phyloP scores from a whole-genome alignment of 2,113 vertebrate genomes.

The Ochotona princeps region DNA sequence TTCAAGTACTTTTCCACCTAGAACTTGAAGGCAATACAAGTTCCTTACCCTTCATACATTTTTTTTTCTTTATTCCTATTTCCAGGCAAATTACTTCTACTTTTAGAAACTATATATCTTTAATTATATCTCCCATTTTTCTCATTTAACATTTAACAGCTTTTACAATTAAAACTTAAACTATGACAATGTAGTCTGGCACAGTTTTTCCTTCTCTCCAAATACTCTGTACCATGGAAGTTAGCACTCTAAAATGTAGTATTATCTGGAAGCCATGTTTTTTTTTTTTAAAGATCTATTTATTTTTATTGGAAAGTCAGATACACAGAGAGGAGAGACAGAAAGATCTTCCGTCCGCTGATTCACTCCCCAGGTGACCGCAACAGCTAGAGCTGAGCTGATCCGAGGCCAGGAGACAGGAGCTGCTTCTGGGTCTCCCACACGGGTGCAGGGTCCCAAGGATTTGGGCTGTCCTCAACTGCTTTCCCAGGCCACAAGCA shows the following conservation, averaged over 20 bases:
- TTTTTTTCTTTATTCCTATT: constrained; percentile 2
- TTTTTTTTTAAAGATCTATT: not conserved
- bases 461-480: no score
- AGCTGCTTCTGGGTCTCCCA: no score
- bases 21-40: not conserved
- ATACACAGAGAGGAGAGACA: no score
- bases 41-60: not conserved
- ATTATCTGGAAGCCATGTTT: not conserved
- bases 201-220: not conserved
- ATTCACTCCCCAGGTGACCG: no score
- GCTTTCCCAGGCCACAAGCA: no score
- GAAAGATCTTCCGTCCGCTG: no score
- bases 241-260: not conserved
- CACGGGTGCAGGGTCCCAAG: no score
- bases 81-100: not conserved
- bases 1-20: not conserved
- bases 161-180: not conserved
- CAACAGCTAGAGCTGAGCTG: no score
- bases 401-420: no score
- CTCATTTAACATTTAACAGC: not conserved
- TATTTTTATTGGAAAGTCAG: no score
- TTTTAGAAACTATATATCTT: not conserved
- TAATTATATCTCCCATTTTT: not conserved
- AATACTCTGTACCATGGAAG: not conserved
- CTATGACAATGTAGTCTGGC: not conserved